Evolutionary conservation across 2,113 vertebrate species (phyloP).

Genomic region (Athene noctua): DNA sequence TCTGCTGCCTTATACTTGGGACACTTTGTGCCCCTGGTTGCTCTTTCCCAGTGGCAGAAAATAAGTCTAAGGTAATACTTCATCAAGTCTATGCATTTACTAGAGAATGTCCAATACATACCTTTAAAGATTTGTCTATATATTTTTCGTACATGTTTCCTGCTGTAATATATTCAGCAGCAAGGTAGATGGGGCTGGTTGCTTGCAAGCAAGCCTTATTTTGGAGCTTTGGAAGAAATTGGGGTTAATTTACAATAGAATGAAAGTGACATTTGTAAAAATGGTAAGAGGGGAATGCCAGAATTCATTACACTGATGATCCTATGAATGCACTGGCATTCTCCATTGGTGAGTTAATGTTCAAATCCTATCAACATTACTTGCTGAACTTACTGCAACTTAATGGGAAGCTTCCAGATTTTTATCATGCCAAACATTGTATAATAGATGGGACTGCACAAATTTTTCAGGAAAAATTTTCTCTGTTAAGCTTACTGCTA

Average conservation of each 20-base stretch:
- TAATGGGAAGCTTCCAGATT: conserved; percentile 68
- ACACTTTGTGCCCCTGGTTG: not conserved
- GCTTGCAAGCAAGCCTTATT: conserved; percentile 70
- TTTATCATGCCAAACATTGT: conserved; percentile 49
- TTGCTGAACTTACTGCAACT: conserved; percentile 56
- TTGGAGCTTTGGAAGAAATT: conserved; percentile 73
- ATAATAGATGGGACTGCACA: conserved; percentile 1
- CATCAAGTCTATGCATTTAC: conserved; percentile 1
- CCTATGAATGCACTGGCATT: conserved; percentile 62
- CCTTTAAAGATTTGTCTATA: conserved; percentile 18
- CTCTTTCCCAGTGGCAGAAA: not conserved
- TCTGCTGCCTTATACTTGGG: not conserved
- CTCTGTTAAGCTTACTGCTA: not conserved
- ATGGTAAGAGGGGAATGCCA: conserved; percentile 73
- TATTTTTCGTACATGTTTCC: conserved; percentile 10
- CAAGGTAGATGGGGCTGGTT: conserved; percentile 60
- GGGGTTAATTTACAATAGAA: conserved; percentile 77
- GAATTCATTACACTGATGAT: conserved; percentile 77
- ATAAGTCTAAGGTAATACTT: not conserved
- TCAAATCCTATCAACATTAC: conserved; percentile 75
- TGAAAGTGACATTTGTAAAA: conserved; percentile 79
- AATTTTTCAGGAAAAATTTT: not conserved
- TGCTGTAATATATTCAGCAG: conserved; percentile 54
- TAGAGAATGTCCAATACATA: not conserved
- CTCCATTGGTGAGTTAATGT: conserved; percentile 64